phyloP scores from a whole-genome alignment of 2,888 invertebrate species.

The Stegana nigrithorax region DNA sequence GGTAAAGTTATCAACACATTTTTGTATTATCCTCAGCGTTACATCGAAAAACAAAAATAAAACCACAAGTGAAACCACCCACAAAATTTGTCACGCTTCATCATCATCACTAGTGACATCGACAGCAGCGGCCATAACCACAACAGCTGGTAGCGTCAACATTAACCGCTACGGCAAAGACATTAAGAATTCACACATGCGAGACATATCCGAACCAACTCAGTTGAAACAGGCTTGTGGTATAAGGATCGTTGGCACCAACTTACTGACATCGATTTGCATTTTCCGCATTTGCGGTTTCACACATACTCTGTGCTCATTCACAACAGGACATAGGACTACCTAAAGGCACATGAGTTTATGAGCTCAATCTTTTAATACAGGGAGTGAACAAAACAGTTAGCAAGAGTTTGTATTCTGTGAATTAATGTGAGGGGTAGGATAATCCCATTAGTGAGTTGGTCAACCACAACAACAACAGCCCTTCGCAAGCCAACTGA shows the following conservation, averaged over 20 bases:
- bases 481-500: background rate
- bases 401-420: slow-evolving; percentile 30
- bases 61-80: slow-evolving; percentile 49
- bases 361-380: background rate
- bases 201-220: too few species aligned
- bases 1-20: slow-evolving; percentile 50
- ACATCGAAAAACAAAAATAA: slow-evolving; percentile 34
- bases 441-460: slow-evolving; percentile 60
- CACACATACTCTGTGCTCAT: slow-evolving; percentile 37
- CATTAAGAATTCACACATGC: too few species aligned
- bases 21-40: slow-evolving; percentile 38
- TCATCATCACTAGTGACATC: slow-evolving; percentile 28
- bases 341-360: background rate
- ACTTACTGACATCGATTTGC: too few species aligned
- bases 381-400: too few species aligned
- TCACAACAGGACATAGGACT: background rate
- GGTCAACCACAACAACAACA: background rate
- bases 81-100: slow-evolving; percentile 51
- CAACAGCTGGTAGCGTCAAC: too few species aligned
- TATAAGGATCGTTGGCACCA: too few species aligned
- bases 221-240: too few species aligned
- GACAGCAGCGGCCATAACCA: slow-evolving; percentile 22
- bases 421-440: slow-evolving; percentile 60
- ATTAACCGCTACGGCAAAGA: too few species aligned
- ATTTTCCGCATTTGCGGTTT: slow-evolving; percentile 56